These are phyloP conservation scores for Pelvicachromis taeniatus DNA, from an alignment of 2,113 vertebrate genomes.

Conservation along the genomic window DNA sequence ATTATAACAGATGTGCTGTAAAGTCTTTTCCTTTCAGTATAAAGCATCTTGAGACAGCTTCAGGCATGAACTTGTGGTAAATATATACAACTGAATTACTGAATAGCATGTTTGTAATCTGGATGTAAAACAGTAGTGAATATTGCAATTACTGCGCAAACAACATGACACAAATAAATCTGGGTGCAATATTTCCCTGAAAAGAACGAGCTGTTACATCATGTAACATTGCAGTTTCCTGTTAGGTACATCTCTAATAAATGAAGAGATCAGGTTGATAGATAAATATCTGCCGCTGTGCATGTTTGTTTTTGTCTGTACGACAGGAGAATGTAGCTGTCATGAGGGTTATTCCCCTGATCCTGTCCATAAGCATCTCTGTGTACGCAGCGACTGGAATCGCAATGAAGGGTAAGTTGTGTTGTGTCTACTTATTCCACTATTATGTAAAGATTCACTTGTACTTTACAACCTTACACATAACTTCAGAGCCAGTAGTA, in stretches of 20 bases:
- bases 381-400: conserved; percentile 93
- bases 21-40: not conserved
- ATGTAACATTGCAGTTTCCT: not conserved
- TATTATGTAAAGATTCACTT: not conserved
- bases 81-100: not conserved
- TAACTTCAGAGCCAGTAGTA: not conserved
- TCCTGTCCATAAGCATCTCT: conserved; percentile 87
- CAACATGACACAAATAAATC: not conserved
- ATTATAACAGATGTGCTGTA: not conserved
- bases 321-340: conserved; percentile 93
- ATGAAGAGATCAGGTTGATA: conserved; percentile 12
- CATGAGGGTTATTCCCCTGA: conserved; percentile 92
- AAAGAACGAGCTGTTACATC: conserved; percentile 7
- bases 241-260: conserved; percentile 24
- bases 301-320: conserved; percentile 16
- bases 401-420: conserved; percentile 92
- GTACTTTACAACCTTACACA: not conserved
- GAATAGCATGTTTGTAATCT: not conserved
- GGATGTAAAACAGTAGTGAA: not conserved
- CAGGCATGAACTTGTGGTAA: not conserved
- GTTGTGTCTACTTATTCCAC: conserved; percentile 23
- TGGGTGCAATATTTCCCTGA: not conserved
- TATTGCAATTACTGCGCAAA: not conserved
- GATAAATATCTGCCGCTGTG: conserved; percentile 31
- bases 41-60: not conserved